Evolutionary conservation across 2,888 invertebrate species (phyloP).

Genomic region (Oxystoma pomonae): DNA sequence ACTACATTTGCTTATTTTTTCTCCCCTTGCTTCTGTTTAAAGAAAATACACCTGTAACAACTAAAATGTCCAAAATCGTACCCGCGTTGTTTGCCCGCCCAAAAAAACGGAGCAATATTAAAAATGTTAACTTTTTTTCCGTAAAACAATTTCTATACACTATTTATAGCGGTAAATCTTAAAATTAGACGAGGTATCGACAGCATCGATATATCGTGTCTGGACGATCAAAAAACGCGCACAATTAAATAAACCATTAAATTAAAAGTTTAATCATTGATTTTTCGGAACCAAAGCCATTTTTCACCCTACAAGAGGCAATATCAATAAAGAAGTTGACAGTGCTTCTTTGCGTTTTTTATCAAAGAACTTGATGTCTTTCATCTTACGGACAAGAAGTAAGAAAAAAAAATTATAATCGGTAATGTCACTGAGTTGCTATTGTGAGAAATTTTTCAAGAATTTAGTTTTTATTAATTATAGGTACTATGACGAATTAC

Average conservation of each 20-base stretch:
- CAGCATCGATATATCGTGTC: conserved; percentile 15
- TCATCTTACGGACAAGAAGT: background rate
- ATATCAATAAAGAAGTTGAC: background rate
- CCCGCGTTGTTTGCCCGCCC: too few relatives aligned
- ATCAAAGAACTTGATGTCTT: background rate
- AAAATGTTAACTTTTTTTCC: conserved; percentile 9
- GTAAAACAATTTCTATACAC: conserved; percentile 7
- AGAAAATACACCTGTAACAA: too few relatives aligned
- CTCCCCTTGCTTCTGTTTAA: too few relatives aligned
- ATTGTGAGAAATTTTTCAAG: background rate
- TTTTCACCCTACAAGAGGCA: conserved; percentile 8
- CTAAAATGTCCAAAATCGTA: too few relatives aligned
- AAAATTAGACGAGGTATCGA: conserved; percentile 9
- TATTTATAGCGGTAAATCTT: conserved; percentile 20
- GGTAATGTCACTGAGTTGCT: background rate
- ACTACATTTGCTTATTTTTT: too few relatives aligned
- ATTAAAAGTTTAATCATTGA: conserved; percentile 23
- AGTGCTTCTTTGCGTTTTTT: background rate
- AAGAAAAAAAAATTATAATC: background rate
- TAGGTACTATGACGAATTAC: background rate
- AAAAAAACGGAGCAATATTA: conserved; percentile 4
- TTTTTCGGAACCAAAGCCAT: conserved; percentile 20
- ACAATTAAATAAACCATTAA: conserved; percentile 24
- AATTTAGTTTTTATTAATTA: background rate
- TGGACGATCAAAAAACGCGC: conserved; percentile 10